Conservation (phyloP, 1,140 invertebrate genomes). For the Dryas iulia region DNA sequence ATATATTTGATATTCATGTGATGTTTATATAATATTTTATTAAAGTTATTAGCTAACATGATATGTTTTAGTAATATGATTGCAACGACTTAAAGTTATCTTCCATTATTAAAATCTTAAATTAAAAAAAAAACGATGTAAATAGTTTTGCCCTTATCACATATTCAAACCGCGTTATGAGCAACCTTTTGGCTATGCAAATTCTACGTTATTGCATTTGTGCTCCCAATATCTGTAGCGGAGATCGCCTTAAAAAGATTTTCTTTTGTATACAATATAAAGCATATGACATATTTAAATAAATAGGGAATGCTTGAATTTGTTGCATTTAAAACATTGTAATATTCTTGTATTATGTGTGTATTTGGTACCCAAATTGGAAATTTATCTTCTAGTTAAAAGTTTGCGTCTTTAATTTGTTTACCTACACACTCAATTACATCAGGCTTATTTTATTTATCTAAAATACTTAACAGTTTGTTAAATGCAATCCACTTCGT, state of each 20-base stretch:
- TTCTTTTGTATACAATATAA: constrained; percentile 9
- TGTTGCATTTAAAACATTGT: not conserved
- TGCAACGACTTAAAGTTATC: too few relatives aligned
- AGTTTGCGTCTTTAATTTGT: too few relatives aligned
- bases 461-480: not conserved
- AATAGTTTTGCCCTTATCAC: constrained; percentile 37
- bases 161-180: constrained; percentile 58
- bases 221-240: constrained; percentile 49
- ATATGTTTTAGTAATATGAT: too few relatives aligned
- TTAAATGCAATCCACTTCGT: not conserved
- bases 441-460: not conserved
- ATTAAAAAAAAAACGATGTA: constrained; percentile 7
- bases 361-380: too few relatives aligned
- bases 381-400: too few relatives aligned
- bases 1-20: constrained; percentile 27
- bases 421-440: too few relatives aligned
- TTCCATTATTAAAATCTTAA: too few relatives aligned
- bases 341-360: too few relatives aligned
- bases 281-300: not conserved
- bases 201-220: constrained; percentile 56
- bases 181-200: constrained; percentile 59
- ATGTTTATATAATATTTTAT: not conserved
- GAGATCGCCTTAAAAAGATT: constrained; percentile 45
- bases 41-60: too few relatives aligned
- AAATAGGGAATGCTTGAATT: not conserved